Conservation (phyloP, 2,797 vertebrate genomes). For the Hoplostethus atlanticus region DNA sequence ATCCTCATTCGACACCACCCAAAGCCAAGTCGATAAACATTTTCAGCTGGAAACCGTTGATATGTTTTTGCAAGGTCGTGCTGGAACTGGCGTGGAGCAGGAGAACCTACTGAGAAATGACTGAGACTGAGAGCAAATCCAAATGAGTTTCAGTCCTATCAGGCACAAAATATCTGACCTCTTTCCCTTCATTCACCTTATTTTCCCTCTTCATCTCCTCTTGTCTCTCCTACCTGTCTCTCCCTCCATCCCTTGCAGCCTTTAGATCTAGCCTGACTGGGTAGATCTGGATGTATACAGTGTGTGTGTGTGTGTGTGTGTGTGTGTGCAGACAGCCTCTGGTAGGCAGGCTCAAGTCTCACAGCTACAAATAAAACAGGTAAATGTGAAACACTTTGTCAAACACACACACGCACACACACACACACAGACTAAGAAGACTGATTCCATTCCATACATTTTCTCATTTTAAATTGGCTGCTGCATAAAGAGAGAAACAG, state of each 20-base stretch:
- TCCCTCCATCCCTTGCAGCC: background rate
- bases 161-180: background rate
- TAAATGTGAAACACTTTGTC: slow-evolving; percentile 41
- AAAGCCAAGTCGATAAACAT: slow-evolving; percentile 4
- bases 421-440: slow-evolving; percentile 23
- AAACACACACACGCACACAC: background rate
- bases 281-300: background rate
- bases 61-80: too few species aligned
- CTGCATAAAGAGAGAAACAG: too few species aligned
- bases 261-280: background rate
- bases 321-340: slow-evolving; percentile 1
- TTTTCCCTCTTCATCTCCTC: background rate
- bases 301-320: background rate
- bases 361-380: slow-evolving; percentile 17
- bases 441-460: background rate
- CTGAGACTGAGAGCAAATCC: slow-evolving; percentile 1
- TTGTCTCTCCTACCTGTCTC: too few species aligned
- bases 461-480: too few species aligned
- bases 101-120: background rate
- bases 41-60: too few species aligned
- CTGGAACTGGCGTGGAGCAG: too few species aligned
- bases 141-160: slow-evolving; percentile 4
- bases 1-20: background rate
- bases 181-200: slow-evolving; percentile 4
- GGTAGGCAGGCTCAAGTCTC: slow-evolving; percentile 9